phyloP scores from a whole-genome alignment of 1,140 invertebrate species.

The Drosophila quadrilineata region DNA sequence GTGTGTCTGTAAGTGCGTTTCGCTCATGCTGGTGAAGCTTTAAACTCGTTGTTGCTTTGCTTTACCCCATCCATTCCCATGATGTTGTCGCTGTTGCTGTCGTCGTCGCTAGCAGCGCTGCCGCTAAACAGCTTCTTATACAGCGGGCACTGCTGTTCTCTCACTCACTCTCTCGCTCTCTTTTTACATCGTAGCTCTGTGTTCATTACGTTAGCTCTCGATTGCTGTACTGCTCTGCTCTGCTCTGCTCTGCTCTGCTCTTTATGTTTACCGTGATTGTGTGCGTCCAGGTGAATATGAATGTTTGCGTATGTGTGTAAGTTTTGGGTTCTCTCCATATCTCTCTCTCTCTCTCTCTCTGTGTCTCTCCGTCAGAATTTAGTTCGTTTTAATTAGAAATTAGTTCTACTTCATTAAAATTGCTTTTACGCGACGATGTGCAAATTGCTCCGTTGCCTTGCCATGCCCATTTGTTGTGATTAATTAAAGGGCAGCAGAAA shows the following conservation, averaged over 20 bases:
- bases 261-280: no score
- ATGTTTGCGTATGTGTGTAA: neutral
- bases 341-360: neutral
- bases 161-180: conserved; percentile 9
- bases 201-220: conserved; percentile 13
- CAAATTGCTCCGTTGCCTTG: conserved; percentile 41
- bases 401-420: conserved; percentile 59
- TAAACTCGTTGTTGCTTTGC: conserved; percentile 72
- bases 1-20: conserved; percentile 19
- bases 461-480: conserved; percentile 31
- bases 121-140: conserved; percentile 53
- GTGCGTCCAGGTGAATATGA: no score
- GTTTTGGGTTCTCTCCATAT: neutral
- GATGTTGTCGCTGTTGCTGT: conserved; percentile 12
- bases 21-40: conserved; percentile 63
- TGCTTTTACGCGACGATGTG: conserved; percentile 25
- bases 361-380: conserved; percentile 17
- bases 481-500: conserved; percentile 35
- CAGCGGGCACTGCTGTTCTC: conserved; percentile 3
- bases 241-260: no score
- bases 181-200: conserved; percentile 13
- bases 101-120: conserved; percentile 21
- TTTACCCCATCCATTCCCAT: no score
- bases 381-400: conserved; percentile 55
- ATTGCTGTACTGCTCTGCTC: neutral